Conservation (phyloP, 2,797 vertebrate species). For the Ctenosaura bakeri region DNA sequence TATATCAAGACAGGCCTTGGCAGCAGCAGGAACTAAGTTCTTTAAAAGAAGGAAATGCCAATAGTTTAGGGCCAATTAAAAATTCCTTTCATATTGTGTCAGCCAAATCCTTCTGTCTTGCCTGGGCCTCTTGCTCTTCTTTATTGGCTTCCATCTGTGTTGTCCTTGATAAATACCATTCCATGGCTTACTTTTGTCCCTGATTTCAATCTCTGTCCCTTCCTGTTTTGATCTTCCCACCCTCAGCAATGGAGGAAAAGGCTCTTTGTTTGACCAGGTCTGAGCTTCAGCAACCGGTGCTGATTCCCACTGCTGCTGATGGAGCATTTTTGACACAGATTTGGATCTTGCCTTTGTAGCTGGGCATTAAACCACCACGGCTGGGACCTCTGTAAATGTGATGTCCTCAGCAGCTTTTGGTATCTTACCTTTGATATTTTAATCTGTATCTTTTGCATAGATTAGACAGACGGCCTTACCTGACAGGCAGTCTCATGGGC, state of each 20-base stretch:
- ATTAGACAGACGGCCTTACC: constrained; percentile 67
- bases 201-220: constrained; percentile 17
- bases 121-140: neutral
- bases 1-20: constrained; percentile 10
- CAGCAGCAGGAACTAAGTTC: constrained; percentile 29
- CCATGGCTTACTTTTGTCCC: accelerated
- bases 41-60: constrained; percentile 40
- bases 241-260: constrained; percentile 20
- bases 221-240: neutral
- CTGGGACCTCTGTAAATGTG: constrained; percentile 27
- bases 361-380: neutral
- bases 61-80: constrained; percentile 47
- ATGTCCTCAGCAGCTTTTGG: constrained; percentile 27
- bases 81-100: constrained; percentile 40
- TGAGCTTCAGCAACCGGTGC: constrained; percentile 11
- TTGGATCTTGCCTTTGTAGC: constrained; percentile 53
- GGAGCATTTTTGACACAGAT: constrained; percentile 60
- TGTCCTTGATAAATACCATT: constrained; percentile 38
- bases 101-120: constrained; percentile 27
- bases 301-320: constrained; percentile 35
- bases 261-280: constrained; percentile 17
- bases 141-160: constrained; percentile 37
- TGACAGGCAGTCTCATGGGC: constrained; percentile 60
- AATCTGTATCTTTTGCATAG: constrained; percentile 69
- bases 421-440: constrained; percentile 72